Evolutionary conservation across 1,140 invertebrate genomes (phyloP).

Genomic region (Ptiloglossa arizonensis): DNA sequence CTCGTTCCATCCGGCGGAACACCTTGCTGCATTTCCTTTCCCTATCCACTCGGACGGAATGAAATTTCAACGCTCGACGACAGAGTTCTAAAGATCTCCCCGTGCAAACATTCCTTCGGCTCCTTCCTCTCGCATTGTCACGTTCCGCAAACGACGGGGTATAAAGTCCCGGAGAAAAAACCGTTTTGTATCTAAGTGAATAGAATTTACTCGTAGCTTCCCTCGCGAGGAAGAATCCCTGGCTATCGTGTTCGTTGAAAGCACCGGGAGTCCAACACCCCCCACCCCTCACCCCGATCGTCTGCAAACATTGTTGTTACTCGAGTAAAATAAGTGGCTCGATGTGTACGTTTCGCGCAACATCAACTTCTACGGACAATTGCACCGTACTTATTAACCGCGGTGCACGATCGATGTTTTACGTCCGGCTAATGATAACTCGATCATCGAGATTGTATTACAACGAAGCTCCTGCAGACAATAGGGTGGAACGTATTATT

Average conservation of each 20-base stretch:
- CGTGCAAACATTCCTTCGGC: neutral
- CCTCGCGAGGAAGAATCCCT: neutral
- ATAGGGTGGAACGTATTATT: too few species aligned
- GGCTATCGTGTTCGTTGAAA: neutral
- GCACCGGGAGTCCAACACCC: too few species aligned
- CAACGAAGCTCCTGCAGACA: too few species aligned
- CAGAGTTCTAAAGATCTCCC: neutral
- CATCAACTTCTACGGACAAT: too few species aligned
- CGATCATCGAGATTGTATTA: too few species aligned
- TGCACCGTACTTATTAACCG: too few species aligned
- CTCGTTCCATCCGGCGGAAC: neutral
- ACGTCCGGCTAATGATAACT: too few species aligned
- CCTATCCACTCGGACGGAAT: neutral
- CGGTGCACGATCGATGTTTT: too few species aligned
- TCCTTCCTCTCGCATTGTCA: neutral
- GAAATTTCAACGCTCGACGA: neutral
- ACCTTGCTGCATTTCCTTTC: neutral
- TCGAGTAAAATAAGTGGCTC: too few species aligned
- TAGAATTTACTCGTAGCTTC: neutral
- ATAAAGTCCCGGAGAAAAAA: neutral
- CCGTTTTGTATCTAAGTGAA: neutral
- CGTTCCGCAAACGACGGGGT: neutral
- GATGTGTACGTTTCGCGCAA: too few species aligned
- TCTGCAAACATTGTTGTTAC: too few species aligned
- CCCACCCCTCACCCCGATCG: too few species aligned